These are phyloP conservation scores for Hypothenemus hampei DNA, from an alignment of 1,140 invertebrate species.

Conservation along the genomic window DNA sequence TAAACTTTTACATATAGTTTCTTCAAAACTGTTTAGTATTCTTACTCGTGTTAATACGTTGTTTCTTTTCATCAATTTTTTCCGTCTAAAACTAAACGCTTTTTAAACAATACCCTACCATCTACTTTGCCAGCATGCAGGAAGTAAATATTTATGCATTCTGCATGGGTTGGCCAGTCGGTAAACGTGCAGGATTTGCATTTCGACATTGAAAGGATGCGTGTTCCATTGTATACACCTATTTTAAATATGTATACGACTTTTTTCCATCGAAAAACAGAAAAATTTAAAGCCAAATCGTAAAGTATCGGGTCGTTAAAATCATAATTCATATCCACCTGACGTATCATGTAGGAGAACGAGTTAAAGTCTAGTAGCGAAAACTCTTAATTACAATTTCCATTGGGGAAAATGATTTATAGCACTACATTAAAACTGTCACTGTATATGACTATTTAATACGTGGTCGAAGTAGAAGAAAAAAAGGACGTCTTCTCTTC, in stretches of 20 bases:
- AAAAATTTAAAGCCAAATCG: background rate
- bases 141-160: conserved; percentile 14
- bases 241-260: too few relatives aligned
- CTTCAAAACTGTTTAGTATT: too few relatives aligned
- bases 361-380: background rate
- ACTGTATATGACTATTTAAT: background rate
- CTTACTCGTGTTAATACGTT: too few relatives aligned
- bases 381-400: too few relatives aligned
- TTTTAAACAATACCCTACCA: conserved; percentile 1
- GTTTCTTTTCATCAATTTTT: too few relatives aligned
- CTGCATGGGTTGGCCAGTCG: conserved; percentile 2
- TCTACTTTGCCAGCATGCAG: background rate
- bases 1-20: too few relatives aligned
- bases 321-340: background rate
- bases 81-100: too few relatives aligned
- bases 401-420: conserved; percentile 1
- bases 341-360: background rate
- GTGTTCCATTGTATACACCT: too few relatives aligned
- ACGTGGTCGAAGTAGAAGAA: too few relatives aligned
- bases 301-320: too few relatives aligned
- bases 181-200: conserved; percentile 10
- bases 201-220: conserved; percentile 6
- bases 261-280: background rate
- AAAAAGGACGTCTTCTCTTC: too few relatives aligned
- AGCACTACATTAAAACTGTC: background rate